Conservation (phyloP, 2,113 vertebrate species). For the Phasianus colchicus region DNA sequence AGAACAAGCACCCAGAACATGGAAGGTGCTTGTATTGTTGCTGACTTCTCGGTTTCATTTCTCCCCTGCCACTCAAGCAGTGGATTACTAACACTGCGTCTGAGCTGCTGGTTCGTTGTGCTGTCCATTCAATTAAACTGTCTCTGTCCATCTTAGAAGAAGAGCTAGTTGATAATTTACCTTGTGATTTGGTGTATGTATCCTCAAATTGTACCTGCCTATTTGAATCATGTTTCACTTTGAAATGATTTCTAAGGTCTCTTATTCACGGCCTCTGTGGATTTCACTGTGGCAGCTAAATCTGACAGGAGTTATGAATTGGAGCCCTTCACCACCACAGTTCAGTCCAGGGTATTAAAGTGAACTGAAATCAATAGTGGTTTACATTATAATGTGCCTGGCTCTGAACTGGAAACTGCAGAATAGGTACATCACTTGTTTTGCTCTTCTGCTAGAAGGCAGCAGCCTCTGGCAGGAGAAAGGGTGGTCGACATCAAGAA, state of each 20-base stretch:
- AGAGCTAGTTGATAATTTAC: neutral
- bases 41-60: neutral
- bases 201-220: neutral
- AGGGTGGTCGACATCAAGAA: neutral
- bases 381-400: slow-evolving; percentile 51
- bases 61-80: neutral
- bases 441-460: neutral
- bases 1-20: neutral
- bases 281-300: slow-evolving; percentile 45
- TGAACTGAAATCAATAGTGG: slow-evolving; percentile 67
- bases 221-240: slow-evolving; percentile 5
- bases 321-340: slow-evolving; percentile 44
- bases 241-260: slow-evolving; percentile 20
- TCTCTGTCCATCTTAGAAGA: neutral
- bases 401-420: slow-evolving; percentile 26
- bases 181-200: neutral
- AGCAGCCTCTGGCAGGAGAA: neutral
- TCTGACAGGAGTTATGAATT: slow-evolving; percentile 46
- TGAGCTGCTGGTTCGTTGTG: neutral
- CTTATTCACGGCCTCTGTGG: neutral
- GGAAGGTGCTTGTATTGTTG: neutral
- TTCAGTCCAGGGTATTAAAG: slow-evolving; percentile 52
- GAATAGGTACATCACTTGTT: neutral
- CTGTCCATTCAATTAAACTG: neutral
- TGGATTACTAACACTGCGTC: neutral